phyloP scores from a whole-genome alignment of 2,113 vertebrate genomes.

The Melozone crissalis region DNA sequence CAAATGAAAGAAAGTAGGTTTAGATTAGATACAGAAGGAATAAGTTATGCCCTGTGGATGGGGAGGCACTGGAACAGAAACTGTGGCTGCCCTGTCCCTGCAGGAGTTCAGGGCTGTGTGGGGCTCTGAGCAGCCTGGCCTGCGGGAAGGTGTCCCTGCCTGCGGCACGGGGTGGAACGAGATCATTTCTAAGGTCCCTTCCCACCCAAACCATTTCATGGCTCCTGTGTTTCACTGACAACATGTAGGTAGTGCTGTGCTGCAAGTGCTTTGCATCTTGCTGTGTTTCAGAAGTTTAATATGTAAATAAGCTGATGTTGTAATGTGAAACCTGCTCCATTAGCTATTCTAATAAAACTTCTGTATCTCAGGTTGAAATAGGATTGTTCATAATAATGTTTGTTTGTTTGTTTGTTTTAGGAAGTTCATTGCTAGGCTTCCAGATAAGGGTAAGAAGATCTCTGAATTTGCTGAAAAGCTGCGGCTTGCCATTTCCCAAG shows the following conservation, averaged over 20 bases:
- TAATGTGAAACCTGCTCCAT: fast-evolving
- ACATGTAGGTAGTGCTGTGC: not conserved
- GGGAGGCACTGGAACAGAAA: not conserved
- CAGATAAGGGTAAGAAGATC: slow-evolving; percentile 92
- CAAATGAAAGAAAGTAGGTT: too few species aligned
- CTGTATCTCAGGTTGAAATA: not conserved
- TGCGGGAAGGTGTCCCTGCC: not conserved
- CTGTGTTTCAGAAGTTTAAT: fast-evolving
- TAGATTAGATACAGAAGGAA: not conserved
- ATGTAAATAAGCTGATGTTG: fast-evolving
- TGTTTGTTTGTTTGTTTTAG: slow-evolving; percentile 55
- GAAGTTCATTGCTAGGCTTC: slow-evolving; percentile 85
- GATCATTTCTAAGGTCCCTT: not conserved
- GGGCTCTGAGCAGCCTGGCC: not conserved
- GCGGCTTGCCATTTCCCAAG: slow-evolving; percentile 73
- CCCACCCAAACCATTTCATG: not conserved
- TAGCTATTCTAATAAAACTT: not conserved
- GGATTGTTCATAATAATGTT: not conserved
- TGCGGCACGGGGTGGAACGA: too few species aligned
- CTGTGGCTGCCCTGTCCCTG: not conserved
- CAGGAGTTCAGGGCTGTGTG: too few species aligned
- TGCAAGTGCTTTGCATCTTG: not conserved
- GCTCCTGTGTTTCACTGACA: not conserved
- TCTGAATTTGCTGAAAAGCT: slow-evolving; percentile 80
- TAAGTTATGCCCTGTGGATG: not conserved